A percentile compares a stretch with the other conserved stretches of the same genome.
Conservation (phyloP, 1,140 invertebrate species). For the Solen grandis region DNA sequence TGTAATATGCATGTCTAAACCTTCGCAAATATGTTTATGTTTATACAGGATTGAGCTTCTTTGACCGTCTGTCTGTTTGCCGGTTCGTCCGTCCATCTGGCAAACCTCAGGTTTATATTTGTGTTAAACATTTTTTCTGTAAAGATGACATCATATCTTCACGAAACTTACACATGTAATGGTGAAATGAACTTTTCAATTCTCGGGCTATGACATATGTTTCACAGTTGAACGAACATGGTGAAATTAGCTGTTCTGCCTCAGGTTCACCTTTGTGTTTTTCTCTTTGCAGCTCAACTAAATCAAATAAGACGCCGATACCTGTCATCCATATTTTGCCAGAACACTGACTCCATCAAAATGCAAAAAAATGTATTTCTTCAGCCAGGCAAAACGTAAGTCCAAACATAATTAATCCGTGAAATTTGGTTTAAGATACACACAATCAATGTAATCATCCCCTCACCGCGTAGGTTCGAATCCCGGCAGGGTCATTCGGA, state of each 20-base stretch:
- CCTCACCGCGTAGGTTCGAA: too few species aligned
- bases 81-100: not conserved
- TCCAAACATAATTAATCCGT: too few species aligned
- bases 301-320: not conserved
- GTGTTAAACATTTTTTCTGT: too few species aligned
- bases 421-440: too few species aligned
- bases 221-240: too few species aligned
- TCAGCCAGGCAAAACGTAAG: not conserved
- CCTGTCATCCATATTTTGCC: conserved; percentile 22
- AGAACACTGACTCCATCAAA: not conserved
- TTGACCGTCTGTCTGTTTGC: not conserved
- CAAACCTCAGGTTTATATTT: not conserved
- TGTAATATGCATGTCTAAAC: not conserved
- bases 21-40: not conserved
- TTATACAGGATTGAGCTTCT: not conserved
- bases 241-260: too few species aligned
- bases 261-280: too few species aligned
- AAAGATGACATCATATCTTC: too few species aligned
- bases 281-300: conserved; percentile 20
- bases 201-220: too few species aligned
- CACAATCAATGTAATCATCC: too few species aligned
- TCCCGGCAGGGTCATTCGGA: too few species aligned
- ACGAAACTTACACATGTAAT: not conserved
- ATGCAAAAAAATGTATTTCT: conserved; percentile 28
- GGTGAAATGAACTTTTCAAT: not conserved